Evolutionary conservation across 2,888 invertebrate genomes (phyloP), one percentile per base, ranked within the genome.

Genomic region (Aleiodes leptofemur): DNA sequence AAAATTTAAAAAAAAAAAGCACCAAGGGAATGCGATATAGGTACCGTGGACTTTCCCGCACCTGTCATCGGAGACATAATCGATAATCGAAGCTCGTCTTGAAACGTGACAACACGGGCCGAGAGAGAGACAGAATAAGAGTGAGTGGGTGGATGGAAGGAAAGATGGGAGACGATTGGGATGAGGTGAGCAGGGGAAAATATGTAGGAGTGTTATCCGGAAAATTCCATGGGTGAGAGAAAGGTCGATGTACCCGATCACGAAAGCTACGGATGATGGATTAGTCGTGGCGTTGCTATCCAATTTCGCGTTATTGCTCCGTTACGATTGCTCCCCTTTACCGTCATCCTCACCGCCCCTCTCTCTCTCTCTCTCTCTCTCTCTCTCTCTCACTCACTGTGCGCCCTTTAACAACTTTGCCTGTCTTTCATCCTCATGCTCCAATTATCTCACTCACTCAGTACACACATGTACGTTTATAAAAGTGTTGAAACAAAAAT

Each of bases 171-270:
- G 38, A 38, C 43, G 48, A 56, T 50, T 43, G n/a, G 51, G 56
- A 56, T 48, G 43, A 43, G 43, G 9, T 43, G 43, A 43, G 43
- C 43, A 11, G 55, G 71, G 57, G 59, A 34, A 59, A 55, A 59
- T 66, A 71, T 50, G 73, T 76, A 73, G 69, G 68, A 74, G 69
- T 66, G 71, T 34, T 75, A 68, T 72, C 76, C 77, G 74, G 72
- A 55, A 77, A 73, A 73, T 73, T 76, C 70, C 76, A 69, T 55
- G 70, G 64, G 56, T 71, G 77, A 76, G 76, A 76, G 74, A 79
- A 77, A 78, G 80, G 78, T 80, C 78, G 77, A 73, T 73, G 78
- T 75, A 59, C 75, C 64, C 71, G 71, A 75, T 72, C 71, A 72
- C 57, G 68, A 71, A 71, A 75, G 56, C 71, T n/a, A 71, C 64